A percentile compares a stretch with the other conserved stretches of the same genome.
Evolutionary conservation across 37 sponge, comb jelly and placozoan genomes (phyloP).

Genomic region (Spongilla lacustris): DNA sequence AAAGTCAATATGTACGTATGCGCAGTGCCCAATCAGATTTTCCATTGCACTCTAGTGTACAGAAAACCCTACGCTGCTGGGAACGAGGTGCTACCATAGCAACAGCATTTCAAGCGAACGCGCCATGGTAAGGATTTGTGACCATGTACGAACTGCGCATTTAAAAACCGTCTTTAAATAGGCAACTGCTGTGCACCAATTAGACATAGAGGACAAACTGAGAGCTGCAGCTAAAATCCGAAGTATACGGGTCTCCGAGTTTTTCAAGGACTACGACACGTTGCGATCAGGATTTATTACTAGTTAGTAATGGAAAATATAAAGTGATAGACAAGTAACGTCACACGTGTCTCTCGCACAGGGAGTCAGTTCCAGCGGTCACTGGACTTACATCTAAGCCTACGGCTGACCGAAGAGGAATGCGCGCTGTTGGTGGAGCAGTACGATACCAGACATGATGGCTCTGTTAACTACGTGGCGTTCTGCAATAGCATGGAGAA

Average conservation of each 20-base stretch:
- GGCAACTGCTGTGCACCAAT: not conserved
- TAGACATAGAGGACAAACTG: conserved; percentile 56
- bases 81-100: too few species aligned
- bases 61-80: too few species aligned
- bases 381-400: conserved; percentile 77
- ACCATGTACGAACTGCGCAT: too few species aligned
- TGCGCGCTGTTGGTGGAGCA: conserved; percentile 45
- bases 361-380: conserved; percentile 86
- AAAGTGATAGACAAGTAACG: not conserved
- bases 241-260: conserved; percentile 72
- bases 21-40: too few species aligned
- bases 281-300: conserved; percentile 63
- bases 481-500: conserved; percentile 69
- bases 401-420: conserved; percentile 72
- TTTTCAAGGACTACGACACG: conserved; percentile 85
- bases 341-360: conserved; percentile 23
- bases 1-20: too few species aligned
- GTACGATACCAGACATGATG: conserved; percentile 63
- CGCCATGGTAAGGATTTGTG: too few species aligned
- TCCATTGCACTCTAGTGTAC: too few species aligned
- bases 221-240: conserved; percentile 32
- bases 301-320: conserved; percentile 23
- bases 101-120: too few species aligned
- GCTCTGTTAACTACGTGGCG: conserved; percentile 70
- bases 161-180: not conserved